phyloP scores from a whole-genome alignment of 2,113 vertebrate species.

The Talpa occidentalis region DNA sequence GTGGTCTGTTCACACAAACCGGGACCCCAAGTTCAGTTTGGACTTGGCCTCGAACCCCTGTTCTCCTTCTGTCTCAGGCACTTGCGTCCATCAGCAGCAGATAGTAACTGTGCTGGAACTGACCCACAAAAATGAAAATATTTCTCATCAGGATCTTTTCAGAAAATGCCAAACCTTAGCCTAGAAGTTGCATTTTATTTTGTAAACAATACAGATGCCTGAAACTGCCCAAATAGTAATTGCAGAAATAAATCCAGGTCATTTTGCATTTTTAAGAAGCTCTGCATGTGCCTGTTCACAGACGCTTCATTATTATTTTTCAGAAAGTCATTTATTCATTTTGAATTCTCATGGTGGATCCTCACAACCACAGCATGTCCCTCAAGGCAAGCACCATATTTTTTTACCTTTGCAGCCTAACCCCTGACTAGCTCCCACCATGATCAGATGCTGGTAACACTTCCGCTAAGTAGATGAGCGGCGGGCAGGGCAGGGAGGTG shows the following conservation, averaged over 20 bases:
- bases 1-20: neutral
- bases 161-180: neutral
- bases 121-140: neutral
- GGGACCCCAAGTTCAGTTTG: neutral
- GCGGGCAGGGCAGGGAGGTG: neutral
- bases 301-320: neutral
- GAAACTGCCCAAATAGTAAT: neutral
- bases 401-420: neutral
- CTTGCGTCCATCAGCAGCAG: neutral
- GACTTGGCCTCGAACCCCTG: no score
- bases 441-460: neutral
- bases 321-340: neutral
- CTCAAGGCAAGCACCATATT: neutral
- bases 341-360: neutral
- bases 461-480: neutral
- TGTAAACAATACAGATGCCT: neutral
- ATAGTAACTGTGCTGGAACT: neutral
- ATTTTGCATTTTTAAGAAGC: neutral
- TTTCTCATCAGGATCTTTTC: neutral
- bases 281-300: neutral
- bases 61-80: neutral
- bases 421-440: neutral
- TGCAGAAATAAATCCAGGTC: neutral
- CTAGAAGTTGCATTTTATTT: neutral
- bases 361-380: neutral